Base-by-base conservation (phyloP, 2,113 vertebrate genomes). In the Semnornis frantzii region DNA sequence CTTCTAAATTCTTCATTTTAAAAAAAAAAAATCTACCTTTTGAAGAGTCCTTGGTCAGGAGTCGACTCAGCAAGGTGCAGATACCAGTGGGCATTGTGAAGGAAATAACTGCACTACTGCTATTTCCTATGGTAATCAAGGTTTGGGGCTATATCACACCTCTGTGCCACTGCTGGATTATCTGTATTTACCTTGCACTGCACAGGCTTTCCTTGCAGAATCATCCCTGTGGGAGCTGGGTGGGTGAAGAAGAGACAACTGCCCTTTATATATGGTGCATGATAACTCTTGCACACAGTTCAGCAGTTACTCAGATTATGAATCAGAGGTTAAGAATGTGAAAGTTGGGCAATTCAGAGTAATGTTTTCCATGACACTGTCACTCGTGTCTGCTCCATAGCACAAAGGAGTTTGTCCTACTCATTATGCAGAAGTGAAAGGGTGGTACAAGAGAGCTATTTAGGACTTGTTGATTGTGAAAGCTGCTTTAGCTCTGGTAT, bases 351-450 rank as follows among this genome's bases (percentile, higher is more conserved):
- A 37, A 37, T 63, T 55, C 14, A 20, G 37, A 46, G 72, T 44
- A n/a, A 8, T 28, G 34, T 88, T 94, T 89, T 90, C 79, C 44
- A 1, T 31, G 76, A 65, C 42, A 39, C 15, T 0, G 0, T 46
- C 33, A 2, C 14, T 78, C 12, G 0, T 0, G 58, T 21, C 4
- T 1, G 19, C 52, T 42, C 60, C 20, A 1, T 2, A 23, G 58
- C 0, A 0, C 20, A 3, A 33, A 23, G 55, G 28, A 71, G 28
- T 15, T 18, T 39, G 28, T 76, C 10, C 0, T 10, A 5, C 25
- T 77, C 8, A 0, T 28, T 12, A 0, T 12, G 57, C 62, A 37
- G 15, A 52, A 68, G 50, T 48, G 66, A 15, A 50, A 37, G 30
- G 55, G 30, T 69, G 31, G 62, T 74, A 39, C 34, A 30, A 78